Evolutionary conservation across 2,888 invertebrate species (phyloP).

Genomic region (Calameuta idolon): DNA sequence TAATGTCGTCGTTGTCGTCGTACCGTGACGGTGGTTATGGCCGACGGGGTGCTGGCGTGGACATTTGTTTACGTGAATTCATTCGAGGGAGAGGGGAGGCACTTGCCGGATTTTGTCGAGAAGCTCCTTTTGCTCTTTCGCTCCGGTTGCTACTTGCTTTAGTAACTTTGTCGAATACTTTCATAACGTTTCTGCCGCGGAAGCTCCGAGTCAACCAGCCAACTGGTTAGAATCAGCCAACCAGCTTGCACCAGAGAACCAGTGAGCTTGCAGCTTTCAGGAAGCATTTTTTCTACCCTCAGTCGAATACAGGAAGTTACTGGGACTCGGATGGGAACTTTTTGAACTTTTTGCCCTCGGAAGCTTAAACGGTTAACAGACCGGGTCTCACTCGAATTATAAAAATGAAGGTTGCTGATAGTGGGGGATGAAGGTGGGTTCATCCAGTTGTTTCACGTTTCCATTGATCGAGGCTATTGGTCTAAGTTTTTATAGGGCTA

Average conservation of each 20-base stretch:
- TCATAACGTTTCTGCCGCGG: not conserved
- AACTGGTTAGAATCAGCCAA: not conserved
- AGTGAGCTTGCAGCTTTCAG: not conserved
- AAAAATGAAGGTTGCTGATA: not conserved
- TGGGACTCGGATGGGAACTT: not conserved
- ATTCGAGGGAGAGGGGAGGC: not conserved
- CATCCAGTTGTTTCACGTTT: slow-evolving; percentile 8
- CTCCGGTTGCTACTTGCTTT: slow-evolving; percentile 13
- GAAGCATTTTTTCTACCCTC: not conserved
- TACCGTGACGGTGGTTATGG: not conserved
- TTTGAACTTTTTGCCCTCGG: slow-evolving; percentile 1
- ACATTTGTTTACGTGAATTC: slow-evolving; percentile 6
- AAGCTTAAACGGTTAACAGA: slow-evolving; percentile 13
- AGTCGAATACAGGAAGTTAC: not conserved
- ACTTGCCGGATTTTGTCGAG: slow-evolving; percentile 1
- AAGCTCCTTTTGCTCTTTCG: not conserved
- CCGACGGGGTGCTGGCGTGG: not conserved
- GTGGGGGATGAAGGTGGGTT: not conserved
- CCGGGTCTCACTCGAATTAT: not conserved
- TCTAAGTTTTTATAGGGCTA: not conserved
- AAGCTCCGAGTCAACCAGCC: slow-evolving; percentile 3
- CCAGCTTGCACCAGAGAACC: not conserved
- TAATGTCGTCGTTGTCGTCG: not conserved
- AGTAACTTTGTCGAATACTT: slow-evolving; percentile 14
- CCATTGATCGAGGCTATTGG: slow-evolving; percentile 15